phyloP scores from a whole-genome alignment of 2,113 vertebrate species.

The Hemiprocne comata region DNA sequence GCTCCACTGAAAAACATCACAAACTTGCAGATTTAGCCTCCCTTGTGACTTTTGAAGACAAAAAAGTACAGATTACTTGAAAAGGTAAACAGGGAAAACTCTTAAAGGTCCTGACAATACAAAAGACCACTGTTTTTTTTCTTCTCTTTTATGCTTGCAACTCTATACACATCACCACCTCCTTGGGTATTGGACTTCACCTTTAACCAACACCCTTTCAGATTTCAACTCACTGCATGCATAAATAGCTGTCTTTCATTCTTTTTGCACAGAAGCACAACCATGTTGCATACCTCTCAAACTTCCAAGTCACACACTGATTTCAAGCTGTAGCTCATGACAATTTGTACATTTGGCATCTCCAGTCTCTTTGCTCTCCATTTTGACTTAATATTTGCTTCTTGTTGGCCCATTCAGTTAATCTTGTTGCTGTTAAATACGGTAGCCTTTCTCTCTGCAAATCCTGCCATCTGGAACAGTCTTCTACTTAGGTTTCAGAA shows the following conservation, averaged over 20 bases:
- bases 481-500: not conserved
- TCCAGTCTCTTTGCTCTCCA: not conserved
- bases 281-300: not conserved
- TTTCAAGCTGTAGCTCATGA: not conserved
- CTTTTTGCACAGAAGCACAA: not conserved
- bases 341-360: not conserved
- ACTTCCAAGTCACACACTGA: not conserved
- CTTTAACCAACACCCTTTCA: not conserved
- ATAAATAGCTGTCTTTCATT: not conserved
- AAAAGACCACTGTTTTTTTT: not conserved
- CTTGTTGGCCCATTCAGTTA: constrained; percentile 12
- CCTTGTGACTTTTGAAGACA: not conserved
- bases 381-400: constrained; percentile 13
- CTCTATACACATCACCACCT: not conserved
- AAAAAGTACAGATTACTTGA: not conserved
- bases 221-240: not conserved
- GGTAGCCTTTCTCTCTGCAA: not conserved
- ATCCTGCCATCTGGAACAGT: constrained; percentile 22
- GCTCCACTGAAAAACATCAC: not conserved
- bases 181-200: not conserved
- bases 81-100: not conserved
- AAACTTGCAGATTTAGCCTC: not conserved
- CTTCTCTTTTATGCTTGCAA: not conserved
- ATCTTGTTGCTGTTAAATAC: constrained; percentile 38
- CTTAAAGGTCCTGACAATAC: not conserved